A percentile compares a stretch with the other conserved stretches of the same genome.
These are phyloP conservation scores for Plectropomus leopardus DNA, from an alignment of 2,113 vertebrate species.

Conservation along the genomic window DNA sequence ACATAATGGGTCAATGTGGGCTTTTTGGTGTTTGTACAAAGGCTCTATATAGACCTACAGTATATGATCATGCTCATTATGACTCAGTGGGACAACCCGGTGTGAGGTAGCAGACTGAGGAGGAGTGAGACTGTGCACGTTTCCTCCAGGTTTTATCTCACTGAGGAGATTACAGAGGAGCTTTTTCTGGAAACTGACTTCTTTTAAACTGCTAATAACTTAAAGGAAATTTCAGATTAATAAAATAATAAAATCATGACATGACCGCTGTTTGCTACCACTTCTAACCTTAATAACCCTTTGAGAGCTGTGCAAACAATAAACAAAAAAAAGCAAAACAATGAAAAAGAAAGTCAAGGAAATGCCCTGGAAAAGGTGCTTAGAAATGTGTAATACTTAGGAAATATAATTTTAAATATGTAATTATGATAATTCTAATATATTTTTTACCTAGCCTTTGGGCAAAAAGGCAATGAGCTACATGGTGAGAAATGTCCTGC, in stretches of 20 bases:
- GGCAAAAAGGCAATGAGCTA: too few species aligned
- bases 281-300: neutral
- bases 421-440: too few species aligned
- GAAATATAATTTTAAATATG: too few species aligned
- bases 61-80: neutral
- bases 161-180: neutral
- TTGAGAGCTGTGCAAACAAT: too few species aligned
- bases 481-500: too few species aligned
- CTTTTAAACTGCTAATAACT: neutral
- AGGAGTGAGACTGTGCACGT: slow-evolving; percentile 56
- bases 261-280: neutral
- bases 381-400: too few species aligned
- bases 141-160: neutral
- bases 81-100: slow-evolving; percentile 35
- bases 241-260: neutral
- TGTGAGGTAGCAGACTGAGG: neutral
- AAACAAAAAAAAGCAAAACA: neutral
- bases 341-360: too few species aligned
- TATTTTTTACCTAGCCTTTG: too few species aligned
- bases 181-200: too few species aligned
- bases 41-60: neutral
- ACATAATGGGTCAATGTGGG: neutral
- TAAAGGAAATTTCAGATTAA: too few species aligned
- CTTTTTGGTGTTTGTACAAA: neutral
- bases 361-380: too few species aligned